These are phyloP conservation scores for Spinus olivaceus DNA, from an alignment of 2,797 vertebrate genomes.

Conservation along the genomic window DNA sequence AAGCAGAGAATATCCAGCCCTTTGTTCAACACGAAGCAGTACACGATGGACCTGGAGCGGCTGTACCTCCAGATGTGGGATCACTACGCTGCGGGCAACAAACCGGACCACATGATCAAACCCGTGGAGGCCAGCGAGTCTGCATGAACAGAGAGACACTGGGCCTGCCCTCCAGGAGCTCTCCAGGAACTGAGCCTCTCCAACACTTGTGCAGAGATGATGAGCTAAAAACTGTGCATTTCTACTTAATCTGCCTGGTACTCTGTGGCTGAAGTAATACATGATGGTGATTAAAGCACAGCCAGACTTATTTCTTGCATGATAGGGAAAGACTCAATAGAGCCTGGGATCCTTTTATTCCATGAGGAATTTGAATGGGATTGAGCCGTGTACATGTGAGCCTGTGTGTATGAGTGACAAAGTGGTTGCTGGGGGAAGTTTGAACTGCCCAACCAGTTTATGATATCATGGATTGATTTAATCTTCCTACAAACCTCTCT, in stretches of 20 bases:
- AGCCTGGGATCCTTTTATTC: slow-evolving; percentile 67
- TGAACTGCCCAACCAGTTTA: slow-evolving; percentile 63
- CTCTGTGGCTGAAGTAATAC: slow-evolving; percentile 69
- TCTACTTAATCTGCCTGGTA: slow-evolving; percentile 70
- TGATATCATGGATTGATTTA: slow-evolving; percentile 61
- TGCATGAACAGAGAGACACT: slow-evolving; percentile 75
- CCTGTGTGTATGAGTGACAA: slow-evolving; percentile 50
- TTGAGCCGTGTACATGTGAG: slow-evolving; percentile 57
- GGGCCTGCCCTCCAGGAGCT: neutral
- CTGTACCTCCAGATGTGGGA: slow-evolving; percentile 99
- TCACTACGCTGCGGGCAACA: slow-evolving; percentile 86
- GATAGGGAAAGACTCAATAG: slow-evolving; percentile 64
- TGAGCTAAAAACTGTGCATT: slow-evolving; percentile 66
- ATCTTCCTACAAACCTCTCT: slow-evolving; percentile 61
- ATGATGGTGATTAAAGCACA: slow-evolving; percentile 71
- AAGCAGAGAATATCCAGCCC: slow-evolving; percentile 97
- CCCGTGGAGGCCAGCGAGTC: slow-evolving; percentile 86
- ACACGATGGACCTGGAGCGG: slow-evolving; percentile 92
- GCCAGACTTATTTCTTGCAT: slow-evolving; percentile 69
- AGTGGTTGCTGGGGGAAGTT: slow-evolving; percentile 48
- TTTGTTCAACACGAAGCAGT: slow-evolving; percentile 98
- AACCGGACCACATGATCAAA: slow-evolving; percentile 92
- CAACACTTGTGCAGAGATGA: slow-evolving; percentile 57
- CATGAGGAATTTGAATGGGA: slow-evolving; percentile 62
- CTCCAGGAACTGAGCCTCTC: slow-evolving; percentile 64